phyloP scores from a whole-genome alignment of 2,797 vertebrate genomes.

The Ctenopoma kingsleyae region DNA sequence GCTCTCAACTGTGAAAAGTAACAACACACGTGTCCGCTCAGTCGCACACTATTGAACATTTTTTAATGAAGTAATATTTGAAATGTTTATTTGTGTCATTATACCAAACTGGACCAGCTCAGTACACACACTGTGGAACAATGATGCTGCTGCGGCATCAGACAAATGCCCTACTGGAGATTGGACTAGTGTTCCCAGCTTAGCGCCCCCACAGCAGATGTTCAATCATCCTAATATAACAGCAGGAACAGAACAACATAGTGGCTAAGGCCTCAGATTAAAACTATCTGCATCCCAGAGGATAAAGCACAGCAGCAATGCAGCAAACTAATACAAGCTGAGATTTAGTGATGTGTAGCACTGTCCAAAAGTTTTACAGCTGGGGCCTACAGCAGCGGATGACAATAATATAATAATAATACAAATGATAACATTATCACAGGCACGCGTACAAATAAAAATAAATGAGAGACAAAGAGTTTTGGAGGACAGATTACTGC shows the following conservation, averaged over 20 bases:
- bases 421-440: neutral
- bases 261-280: conserved; percentile 67
- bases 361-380: conserved; percentile 14
- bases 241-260: conserved; percentile 75
- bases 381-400: neutral
- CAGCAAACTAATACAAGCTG: conserved; percentile 51
- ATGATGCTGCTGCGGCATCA: conserved; percentile 18
- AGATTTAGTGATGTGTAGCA: conserved; percentile 33
- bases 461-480: neutral
- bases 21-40: conserved; percentile 32
- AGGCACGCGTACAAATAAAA: neutral
- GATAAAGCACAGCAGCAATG: conserved; percentile 46
- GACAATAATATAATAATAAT: neutral
- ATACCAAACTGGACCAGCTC: neutral
- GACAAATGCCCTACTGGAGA: conserved; percentile 63
- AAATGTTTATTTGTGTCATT: conserved; percentile 70
- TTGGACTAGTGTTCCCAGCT: conserved; percentile 65
- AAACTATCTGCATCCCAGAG: conserved; percentile 66
- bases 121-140: conserved; percentile 23
- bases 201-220: conserved; percentile 74
- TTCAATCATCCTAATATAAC: conserved; percentile 82
- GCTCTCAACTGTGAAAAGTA: conserved; percentile 22
- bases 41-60: conserved; percentile 37
- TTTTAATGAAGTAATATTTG: neutral
- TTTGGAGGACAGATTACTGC: too few relatives aligned